Conservation (phyloP, 2,113 vertebrate genomes). For the Cyanoderma ruficeps region DNA sequence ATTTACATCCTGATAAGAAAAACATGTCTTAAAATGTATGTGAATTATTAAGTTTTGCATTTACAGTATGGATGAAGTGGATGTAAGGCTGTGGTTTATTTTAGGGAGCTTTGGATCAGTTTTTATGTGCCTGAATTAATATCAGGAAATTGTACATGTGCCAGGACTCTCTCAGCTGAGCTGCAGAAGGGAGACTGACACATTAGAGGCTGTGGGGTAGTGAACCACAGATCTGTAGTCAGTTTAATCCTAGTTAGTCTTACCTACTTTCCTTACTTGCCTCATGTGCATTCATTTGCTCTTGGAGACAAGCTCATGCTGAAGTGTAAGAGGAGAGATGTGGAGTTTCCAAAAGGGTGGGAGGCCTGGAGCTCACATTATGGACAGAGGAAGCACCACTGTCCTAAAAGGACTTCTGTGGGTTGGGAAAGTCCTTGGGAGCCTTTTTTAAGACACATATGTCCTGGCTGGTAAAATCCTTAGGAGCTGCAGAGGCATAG, state of each 20-base stretch:
- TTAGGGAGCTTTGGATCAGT: neutral
- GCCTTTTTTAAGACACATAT: fast-evolving
- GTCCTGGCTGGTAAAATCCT: neutral
- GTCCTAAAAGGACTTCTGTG: neutral
- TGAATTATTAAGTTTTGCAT: neutral
- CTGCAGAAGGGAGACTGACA: conserved; percentile 57
- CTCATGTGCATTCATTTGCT: conserved; percentile 56
- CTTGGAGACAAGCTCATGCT: conserved; percentile 28
- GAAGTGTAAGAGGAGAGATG: neutral
- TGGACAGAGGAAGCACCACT: neutral
- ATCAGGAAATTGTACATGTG: conserved; percentile 13
- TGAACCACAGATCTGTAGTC: conserved; percentile 65
- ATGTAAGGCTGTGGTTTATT: neutral
- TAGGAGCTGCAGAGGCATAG: neutral
- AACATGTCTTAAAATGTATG: neutral
- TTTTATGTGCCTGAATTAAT: neutral
- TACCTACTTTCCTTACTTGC: conserved; percentile 51
- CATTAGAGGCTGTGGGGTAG: conserved; percentile 60
- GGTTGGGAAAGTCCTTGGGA: neutral
- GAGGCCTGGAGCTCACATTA: neutral
- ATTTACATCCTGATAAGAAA: neutral
- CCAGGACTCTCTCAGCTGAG: conserved; percentile 57
- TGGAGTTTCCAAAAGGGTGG: neutral
- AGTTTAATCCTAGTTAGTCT: conserved; percentile 61
- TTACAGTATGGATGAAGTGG: neutral